Conservation (phyloP, 2,113 vertebrate species). For the Seriola aureovittata region DNA sequence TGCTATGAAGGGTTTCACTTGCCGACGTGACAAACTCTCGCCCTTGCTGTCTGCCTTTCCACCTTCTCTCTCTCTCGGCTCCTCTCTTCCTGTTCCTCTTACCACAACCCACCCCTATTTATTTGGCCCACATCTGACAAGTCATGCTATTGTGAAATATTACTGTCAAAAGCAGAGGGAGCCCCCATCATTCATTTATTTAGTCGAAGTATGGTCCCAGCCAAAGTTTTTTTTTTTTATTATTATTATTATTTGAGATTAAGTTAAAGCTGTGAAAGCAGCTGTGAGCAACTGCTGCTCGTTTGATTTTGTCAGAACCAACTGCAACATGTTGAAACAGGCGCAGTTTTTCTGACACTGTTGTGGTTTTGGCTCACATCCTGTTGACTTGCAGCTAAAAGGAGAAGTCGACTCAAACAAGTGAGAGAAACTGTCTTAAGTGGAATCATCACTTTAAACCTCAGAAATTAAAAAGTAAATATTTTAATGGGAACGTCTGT, state of each 20-base stretch:
- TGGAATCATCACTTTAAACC: conserved; percentile 33
- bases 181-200: background rate
- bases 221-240: background rate
- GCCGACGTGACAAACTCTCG: conserved; percentile 54
- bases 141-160: conserved; percentile 30
- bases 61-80: conserved; percentile 56
- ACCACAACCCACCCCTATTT: conserved; percentile 80
- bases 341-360: conserved; percentile 73
- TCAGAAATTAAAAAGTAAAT: background rate
- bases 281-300: conserved; percentile 39
- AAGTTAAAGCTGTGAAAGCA: conserved; percentile 3
- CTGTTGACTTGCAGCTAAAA: conserved; percentile 86
- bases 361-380: conserved; percentile 86
- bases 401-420: conserved; percentile 79
- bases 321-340: conserved; percentile 83
- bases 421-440: conserved; percentile 28
- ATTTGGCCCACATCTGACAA: conserved; percentile 60
- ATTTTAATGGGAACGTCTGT: no score
- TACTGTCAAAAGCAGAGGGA: conserved; percentile 13
- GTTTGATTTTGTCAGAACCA: conserved; percentile 49
- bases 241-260: background rate
- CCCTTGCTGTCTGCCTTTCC: conserved; percentile 58
- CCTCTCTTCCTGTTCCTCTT: conserved; percentile 83
- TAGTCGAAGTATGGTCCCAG: background rate
- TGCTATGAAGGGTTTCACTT: conserved; percentile 51